A percentile compares a stretch with the other conserved stretches of the same genome.
phyloP scores from a whole-genome alignment of 2,888 invertebrate species.

The Leptopilina myrica region DNA sequence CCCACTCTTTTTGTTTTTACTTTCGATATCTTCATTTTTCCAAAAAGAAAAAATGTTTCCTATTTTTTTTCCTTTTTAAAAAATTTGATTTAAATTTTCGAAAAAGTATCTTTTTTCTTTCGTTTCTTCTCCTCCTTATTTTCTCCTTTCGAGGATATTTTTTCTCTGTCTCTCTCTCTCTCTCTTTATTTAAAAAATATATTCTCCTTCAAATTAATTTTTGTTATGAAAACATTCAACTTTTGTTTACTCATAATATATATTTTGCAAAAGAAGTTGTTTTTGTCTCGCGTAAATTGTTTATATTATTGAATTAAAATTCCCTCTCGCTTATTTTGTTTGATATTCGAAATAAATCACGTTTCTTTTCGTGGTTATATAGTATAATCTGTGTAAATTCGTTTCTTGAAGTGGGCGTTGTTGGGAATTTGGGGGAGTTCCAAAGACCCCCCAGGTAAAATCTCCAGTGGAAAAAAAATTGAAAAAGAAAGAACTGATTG shows the following conservation, averaged over 20 bases:
- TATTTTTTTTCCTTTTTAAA: background rate
- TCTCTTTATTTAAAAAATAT: background rate
- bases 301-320: background rate
- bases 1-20: background rate
- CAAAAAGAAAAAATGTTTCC: too few relatives aligned
- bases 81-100: too few relatives aligned
- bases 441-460: slow-evolving; percentile 34
- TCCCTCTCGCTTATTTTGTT: background rate
- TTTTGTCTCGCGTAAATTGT: background rate
- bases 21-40: background rate
- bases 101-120: background rate
- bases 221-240: background rate
- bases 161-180: too few relatives aligned
- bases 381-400: slow-evolving; percentile 22
- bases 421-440: slow-evolving; percentile 34
- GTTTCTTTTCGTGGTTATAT: background rate
- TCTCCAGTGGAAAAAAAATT: slow-evolving; percentile 19
- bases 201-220: background rate
- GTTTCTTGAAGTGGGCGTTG: slow-evolving; percentile 21
- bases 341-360: slow-evolving; percentile 28
- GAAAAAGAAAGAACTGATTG: background rate
- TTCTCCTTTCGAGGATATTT: background rate
- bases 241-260: background rate
- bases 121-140: too few relatives aligned
- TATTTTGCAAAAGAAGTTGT: background rate